Evolutionary conservation across 2,888 invertebrate genomes (phyloP).

Genomic region (Stegana nigrithorax): DNA sequence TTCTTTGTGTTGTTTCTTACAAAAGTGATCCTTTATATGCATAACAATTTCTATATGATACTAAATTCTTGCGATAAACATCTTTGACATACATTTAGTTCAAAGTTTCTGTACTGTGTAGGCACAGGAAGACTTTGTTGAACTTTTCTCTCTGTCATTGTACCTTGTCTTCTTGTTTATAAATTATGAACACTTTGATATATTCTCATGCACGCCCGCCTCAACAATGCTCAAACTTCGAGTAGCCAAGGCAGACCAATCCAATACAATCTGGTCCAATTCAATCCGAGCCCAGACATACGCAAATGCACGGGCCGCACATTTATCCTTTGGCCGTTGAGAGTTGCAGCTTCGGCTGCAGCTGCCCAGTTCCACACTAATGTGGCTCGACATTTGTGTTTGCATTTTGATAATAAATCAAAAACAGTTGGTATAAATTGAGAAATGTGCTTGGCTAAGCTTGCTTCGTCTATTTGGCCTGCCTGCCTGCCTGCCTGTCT

Average conservation of each 20-base stretch:
- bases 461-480: too few species aligned
- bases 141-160: too few species aligned
- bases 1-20: too few species aligned
- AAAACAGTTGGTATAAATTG: constrained; percentile 57
- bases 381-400: constrained; percentile 22
- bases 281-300: neutral
- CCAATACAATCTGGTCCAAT: neutral
- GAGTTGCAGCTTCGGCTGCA: neutral
- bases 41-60: too few species aligned
- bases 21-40: too few species aligned
- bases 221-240: too few species aligned
- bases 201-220: constrained; percentile 23
- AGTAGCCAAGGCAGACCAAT: neutral
- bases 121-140: too few species aligned
- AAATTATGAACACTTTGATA: constrained; percentile 53
- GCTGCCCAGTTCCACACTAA: constrained; percentile 23
- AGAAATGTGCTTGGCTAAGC: constrained; percentile 34
- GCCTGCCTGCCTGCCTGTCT: constrained; percentile 28
- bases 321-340: constrained; percentile 23
- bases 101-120: too few species aligned
- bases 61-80: neutral
- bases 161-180: constrained; percentile 45
- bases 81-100: too few species aligned
- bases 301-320: neutral
- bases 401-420: constrained; percentile 58